Conservation (phyloP, 2,888 invertebrate species). For the Tipula vernalis region DNA sequence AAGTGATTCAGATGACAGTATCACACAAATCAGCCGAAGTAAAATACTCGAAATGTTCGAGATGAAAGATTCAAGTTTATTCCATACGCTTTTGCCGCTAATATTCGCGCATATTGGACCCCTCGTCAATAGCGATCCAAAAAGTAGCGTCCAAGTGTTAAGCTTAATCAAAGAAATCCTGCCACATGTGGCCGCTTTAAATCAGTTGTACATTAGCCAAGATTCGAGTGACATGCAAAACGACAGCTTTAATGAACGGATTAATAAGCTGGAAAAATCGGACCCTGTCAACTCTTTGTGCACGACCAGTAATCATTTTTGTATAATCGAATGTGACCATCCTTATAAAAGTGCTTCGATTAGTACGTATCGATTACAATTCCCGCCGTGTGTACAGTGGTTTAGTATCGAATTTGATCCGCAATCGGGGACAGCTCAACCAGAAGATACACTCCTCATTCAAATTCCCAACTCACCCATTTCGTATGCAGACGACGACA, state of each 20-base stretch:
- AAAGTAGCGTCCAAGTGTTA: constrained; percentile 77
- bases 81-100: constrained; percentile 71
- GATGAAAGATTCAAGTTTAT: constrained; percentile 34
- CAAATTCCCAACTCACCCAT: constrained; percentile 41
- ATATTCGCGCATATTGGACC: constrained; percentile 77
- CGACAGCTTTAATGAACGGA: constrained; percentile 19
- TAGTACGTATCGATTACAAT: constrained; percentile 75
- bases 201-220: constrained; percentile 43
- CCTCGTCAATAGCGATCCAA: constrained; percentile 61
- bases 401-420: constrained; percentile 88
- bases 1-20: constrained; percentile 26
- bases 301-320: constrained; percentile 78
- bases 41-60: constrained; percentile 34
- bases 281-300: constrained; percentile 27
- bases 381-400: constrained; percentile 83
- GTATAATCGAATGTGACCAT: constrained; percentile 91
- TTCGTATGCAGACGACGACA: background rate
- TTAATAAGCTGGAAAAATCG: constrained; percentile 20
- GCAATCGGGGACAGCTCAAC: constrained; percentile 82
- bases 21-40: constrained; percentile 24
- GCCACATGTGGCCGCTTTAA: constrained; percentile 78
- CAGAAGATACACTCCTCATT: constrained; percentile 76
- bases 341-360: constrained; percentile 86
- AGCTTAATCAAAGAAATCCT: constrained; percentile 76
- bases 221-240: constrained; percentile 19